A percentile compares a stretch with the other conserved stretches of the same genome.
Evolutionary conservation across 2,113 vertebrate species (phyloP).

Genomic region (Plecturocebus donacophilus): DNA sequence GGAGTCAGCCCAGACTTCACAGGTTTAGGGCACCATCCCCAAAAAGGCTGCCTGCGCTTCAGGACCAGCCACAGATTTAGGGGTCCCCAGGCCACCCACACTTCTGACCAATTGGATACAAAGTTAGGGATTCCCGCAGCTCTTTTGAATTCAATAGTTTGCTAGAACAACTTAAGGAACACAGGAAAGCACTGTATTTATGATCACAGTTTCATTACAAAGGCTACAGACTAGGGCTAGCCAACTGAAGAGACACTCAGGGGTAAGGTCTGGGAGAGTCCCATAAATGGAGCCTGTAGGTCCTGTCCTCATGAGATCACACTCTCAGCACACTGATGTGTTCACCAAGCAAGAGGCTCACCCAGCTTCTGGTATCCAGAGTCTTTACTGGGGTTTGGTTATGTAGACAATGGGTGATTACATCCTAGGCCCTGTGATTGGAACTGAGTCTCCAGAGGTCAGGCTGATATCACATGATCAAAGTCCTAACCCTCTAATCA

Average conservation of each 20-base stretch:
- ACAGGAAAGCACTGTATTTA: neutral
- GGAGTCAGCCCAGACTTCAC: neutral
- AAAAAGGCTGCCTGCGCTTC: neutral
- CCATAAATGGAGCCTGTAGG: no score
- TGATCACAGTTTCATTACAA: neutral
- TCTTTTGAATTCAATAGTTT: neutral
- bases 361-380: neutral
- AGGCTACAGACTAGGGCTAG: neutral
- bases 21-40: neutral
- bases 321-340: neutral
- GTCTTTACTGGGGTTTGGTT: neutral
- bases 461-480: neutral
- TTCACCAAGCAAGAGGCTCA: neutral
- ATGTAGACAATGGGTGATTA: neutral
- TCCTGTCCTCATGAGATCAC: neutral
- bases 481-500: neutral
- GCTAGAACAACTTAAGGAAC: neutral
- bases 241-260: neutral
- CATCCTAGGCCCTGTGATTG: no score
- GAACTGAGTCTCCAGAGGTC: neutral
- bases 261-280: neutral
- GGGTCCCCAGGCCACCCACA: neutral
- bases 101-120: neutral
- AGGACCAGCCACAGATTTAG: neutral
- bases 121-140: neutral